These are phyloP conservation scores for Bolborhynchus lineola DNA, from an alignment of 2,113 vertebrate genomes.

Conservation along the genomic window DNA sequence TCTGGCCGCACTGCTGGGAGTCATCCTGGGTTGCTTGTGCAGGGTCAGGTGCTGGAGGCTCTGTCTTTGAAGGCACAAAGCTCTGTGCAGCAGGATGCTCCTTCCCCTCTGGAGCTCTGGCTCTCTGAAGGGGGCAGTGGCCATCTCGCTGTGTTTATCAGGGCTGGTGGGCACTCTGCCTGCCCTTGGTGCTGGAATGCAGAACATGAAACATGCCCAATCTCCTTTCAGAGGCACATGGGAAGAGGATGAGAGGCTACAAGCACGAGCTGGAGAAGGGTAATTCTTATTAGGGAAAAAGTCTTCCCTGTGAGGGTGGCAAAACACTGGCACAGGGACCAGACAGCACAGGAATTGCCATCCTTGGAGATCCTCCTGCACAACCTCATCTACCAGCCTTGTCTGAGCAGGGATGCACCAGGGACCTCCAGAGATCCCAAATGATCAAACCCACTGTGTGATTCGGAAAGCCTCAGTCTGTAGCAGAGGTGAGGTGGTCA, in stretches of 20 bases:
- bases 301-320: neutral
- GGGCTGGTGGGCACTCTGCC: neutral
- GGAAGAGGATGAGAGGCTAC: neutral
- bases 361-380: neutral
- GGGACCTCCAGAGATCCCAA: neutral
- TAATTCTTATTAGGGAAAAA: neutral
- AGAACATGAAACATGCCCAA: neutral
- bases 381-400: neutral
- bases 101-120: neutral
- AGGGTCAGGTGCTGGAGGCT: neutral
- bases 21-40: neutral
- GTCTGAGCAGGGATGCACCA: neutral
- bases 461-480: neutral
- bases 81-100: neutral
- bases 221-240: neutral
- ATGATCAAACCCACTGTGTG: neutral
- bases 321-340: neutral
- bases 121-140: neutral
- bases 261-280: neutral
- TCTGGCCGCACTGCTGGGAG: neutral
- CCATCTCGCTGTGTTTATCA: neutral
- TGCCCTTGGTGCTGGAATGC: neutral
- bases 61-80: neutral
- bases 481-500: neutral
- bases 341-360: neutral